Evolutionary conservation across 2,797 vertebrate genomes (phyloP), one percentile per base, ranked within the genome.

Genomic region (Iguana delicatissima): DNA sequence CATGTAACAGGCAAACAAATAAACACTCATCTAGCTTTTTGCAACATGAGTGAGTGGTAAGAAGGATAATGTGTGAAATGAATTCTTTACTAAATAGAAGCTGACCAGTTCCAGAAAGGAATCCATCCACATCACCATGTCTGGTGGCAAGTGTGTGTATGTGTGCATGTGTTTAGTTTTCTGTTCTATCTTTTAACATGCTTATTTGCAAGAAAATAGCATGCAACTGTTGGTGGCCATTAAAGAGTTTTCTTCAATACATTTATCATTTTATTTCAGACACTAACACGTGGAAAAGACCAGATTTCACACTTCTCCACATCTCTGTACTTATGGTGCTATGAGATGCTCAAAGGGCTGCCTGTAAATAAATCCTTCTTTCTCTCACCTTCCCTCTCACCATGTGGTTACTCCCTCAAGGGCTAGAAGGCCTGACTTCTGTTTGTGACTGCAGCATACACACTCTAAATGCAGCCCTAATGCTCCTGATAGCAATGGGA

Each of bases 81-180:
- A 73, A 89, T 82, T 89, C 82, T 89, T 89, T 74, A 82, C 64
- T 73, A 55, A 29, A 50, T 73, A 82, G 55, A 57, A 73, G 81
- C 72, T 82, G 64, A 88, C 77, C 46, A 35, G 64, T 55, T 80
- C 77, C 13, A 72, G 55, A 62, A 38, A 79, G 72, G 29, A 62
- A 80, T 80, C 29, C 55, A 77, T 29, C 67, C 67, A 69, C 24
- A 55, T 8, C 38, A 12, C 62, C 72, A n/a, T 57, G 29, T 73
- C 29, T 73, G 14, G 29, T 32, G 32, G 29, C 10, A n/a, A 14
- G 8, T 73, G 9, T 72, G 69, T 4, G 32, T 69, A 24, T 32
- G 52, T 69, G 26, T 26, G 24, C 12, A 26, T 18, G 5, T n/a
- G 6, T 14, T 13, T 24, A 32, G 67, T 1, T 73, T 82, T 35